Evolutionary conservation across 2,888 invertebrate genomes (phyloP), one percentile per base, ranked within the genome.

Genomic region (Apodemia duryi): DNA sequence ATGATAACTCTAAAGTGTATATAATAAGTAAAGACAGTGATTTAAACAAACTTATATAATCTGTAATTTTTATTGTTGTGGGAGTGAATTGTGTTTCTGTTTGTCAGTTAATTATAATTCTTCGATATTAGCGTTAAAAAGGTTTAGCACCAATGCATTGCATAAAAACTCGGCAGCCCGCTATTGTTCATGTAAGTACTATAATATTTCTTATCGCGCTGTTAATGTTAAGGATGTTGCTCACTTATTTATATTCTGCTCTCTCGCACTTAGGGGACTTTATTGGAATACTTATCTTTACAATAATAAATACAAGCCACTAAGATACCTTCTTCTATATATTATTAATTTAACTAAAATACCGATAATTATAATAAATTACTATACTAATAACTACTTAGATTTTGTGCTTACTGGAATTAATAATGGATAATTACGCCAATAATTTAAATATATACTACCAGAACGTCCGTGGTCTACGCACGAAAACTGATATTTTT

Each of bases 1-100:
- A 63, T 63, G 61, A 64, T 43, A 62, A 62, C 32, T 63, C 46
- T 49, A 52, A 62, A 62, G 63, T 38, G n/a, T 60, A 66, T 41
- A 49, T 61, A 52, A 49, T 66, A 51, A 63, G 7, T 7, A 52
- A 21, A n/a, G 52, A n/a, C n/a, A 52, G 21, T 52, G 52, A 52
- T 52, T 52, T 52, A 52, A 52, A 52, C 52, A n/a, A 28, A 21
- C 21, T 52, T n/a, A 52, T 21, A 21, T 52, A 52, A 21, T 52
- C 28, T 9, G 21, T 21, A 49, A 2, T 49, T n/a, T 2, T n/a
- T 49, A n/a, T n/a, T 11, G 49, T 49, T 49, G 49, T 49, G 4
- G 5, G n/a, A 49, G 13, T 49, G 49, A n/a, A n/a, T 11, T n/a
- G 49, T 52, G 52, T 21, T 21, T 52, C 2, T n/a, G n/a, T 21